Conservation (phyloP, 2,113 vertebrate species). For the Phasianus colchicus region DNA sequence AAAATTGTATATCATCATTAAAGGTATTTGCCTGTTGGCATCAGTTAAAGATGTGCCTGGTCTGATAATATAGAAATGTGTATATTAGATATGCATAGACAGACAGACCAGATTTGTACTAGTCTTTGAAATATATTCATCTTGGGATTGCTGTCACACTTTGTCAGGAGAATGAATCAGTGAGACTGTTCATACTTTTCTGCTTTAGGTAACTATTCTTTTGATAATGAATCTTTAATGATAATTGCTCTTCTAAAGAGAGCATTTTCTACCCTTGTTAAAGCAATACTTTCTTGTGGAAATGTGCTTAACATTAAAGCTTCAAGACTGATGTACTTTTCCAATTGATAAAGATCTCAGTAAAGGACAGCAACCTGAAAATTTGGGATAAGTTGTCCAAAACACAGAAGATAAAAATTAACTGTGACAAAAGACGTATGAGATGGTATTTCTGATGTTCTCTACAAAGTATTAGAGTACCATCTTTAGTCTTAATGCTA, state of each 20-base stretch:
- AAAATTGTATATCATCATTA: neutral
- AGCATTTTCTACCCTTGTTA: conserved; percentile 77
- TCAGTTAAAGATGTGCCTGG: neutral
- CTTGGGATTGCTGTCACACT: conserved; percentile 47
- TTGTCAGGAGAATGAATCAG: conserved; percentile 49
- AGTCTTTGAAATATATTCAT: conserved; percentile 60
- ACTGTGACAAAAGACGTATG: conserved; percentile 3
- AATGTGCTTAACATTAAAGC: conserved; percentile 74
- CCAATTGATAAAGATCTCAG: conserved; percentile 49
- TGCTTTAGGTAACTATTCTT: conserved; percentile 76
- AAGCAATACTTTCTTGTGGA: conserved; percentile 76
- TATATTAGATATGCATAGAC: conserved; percentile 21
- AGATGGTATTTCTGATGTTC: conserved; percentile 4
- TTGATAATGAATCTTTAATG: conserved; percentile 78
- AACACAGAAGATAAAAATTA: conserved; percentile 56
- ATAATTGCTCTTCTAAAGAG: conserved; percentile 73
- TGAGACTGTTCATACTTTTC: conserved; percentile 61
- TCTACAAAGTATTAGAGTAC: neutral
- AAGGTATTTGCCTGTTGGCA: neutral
- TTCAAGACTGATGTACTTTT: conserved; percentile 55
- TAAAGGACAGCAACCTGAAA: conserved; percentile 55
- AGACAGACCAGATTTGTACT: conserved; percentile 46
- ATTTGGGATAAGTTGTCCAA: conserved; percentile 38
- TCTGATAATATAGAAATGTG: neutral
- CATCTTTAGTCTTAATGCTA: neutral